Evolutionary conservation across 1,140 invertebrate species (phyloP).

Genomic region (Pogonomyrmex californicus): DNA sequence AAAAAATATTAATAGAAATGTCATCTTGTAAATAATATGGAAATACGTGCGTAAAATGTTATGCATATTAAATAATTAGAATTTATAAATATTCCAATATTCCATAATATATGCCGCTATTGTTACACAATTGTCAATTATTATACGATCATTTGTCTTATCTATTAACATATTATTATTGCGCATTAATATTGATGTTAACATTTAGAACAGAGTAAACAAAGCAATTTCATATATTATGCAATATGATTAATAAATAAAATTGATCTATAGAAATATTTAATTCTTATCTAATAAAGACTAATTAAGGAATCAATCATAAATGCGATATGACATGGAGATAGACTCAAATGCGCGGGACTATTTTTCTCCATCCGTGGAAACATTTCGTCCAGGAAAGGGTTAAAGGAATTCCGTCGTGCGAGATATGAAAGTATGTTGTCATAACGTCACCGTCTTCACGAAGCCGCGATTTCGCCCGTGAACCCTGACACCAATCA

Average conservation of each 20-base stretch:
- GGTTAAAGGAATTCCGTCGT: constrained; percentile 4
- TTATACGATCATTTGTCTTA: neutral
- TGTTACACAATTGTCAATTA: neutral
- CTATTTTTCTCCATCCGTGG: neutral
- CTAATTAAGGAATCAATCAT: constrained; percentile 11
- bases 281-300: neutral
- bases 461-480: constrained; percentile 46
- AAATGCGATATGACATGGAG: neutral
- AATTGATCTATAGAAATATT: neutral
- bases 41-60: neutral
- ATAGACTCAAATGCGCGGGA: neutral
- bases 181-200: neutral
- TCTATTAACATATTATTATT: neutral
- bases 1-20: constrained; percentile 4
- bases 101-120: neutral
- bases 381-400: constrained; percentile 10
- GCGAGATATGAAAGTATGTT: constrained; percentile 40
- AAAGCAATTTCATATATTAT: neutral
- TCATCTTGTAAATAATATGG: neutral
- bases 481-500: constrained; percentile 62
- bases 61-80: constrained; percentile 12
- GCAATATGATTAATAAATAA: constrained; percentile 13
- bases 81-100: neutral
- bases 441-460: constrained; percentile 26
- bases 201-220: neutral